Conservation (phyloP, 35 echinoderm and acorn worm species). For the Holothuria glaberrima region DNA sequence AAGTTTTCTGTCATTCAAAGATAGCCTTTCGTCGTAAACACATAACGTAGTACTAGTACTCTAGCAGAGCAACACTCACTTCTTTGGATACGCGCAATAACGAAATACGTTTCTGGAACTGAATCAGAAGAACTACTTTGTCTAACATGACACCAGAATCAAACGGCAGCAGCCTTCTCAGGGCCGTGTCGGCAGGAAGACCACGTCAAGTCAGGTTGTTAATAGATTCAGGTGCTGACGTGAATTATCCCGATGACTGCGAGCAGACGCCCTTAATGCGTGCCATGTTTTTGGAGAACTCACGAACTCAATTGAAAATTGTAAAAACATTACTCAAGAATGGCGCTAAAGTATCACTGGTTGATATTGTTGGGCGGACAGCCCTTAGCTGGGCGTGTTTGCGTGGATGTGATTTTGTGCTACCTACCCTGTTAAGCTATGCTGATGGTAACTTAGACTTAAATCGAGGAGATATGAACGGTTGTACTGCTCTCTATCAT, state of each 20-base stretch:
- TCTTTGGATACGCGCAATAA: too few relatives aligned
- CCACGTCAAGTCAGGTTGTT: slow-evolving; percentile 80
- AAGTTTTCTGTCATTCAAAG: too few relatives aligned
- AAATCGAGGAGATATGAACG: slow-evolving; percentile 75
- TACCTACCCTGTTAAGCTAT: slow-evolving; percentile 51
- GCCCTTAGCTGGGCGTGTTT: slow-evolving; percentile 81
- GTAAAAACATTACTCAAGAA: slow-evolving; percentile 58
- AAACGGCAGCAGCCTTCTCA: slow-evolving; percentile 8
- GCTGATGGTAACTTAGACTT: slow-evolving; percentile 74
- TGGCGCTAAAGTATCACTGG: slow-evolving; percentile 58
- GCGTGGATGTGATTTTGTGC: slow-evolving; percentile 57
- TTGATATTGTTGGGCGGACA: slow-evolving; percentile 62
- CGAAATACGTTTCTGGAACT: too few relatives aligned
- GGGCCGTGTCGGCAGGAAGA: slow-evolving; percentile 72
- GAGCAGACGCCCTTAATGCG: slow-evolving; percentile 76
- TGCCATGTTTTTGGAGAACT: slow-evolving; percentile 82
- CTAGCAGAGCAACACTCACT: too few relatives aligned
- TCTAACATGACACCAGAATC: slow-evolving; percentile 13
- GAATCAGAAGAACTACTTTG: too few relatives aligned
- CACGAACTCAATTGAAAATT: slow-evolving; percentile 62
- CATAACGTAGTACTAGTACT: too few relatives aligned
- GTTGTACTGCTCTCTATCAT: slow-evolving; percentile 79
- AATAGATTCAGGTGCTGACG: slow-evolving; percentile 63
- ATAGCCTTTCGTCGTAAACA: too few relatives aligned
- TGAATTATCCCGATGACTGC: slow-evolving; percentile 68